A percentile compares a stretch with the other conserved stretches of the same genome.
phyloP scores from a whole-genome alignment of 1,140 invertebrate species.

The Trachymyrmex septentrionalis region DNA sequence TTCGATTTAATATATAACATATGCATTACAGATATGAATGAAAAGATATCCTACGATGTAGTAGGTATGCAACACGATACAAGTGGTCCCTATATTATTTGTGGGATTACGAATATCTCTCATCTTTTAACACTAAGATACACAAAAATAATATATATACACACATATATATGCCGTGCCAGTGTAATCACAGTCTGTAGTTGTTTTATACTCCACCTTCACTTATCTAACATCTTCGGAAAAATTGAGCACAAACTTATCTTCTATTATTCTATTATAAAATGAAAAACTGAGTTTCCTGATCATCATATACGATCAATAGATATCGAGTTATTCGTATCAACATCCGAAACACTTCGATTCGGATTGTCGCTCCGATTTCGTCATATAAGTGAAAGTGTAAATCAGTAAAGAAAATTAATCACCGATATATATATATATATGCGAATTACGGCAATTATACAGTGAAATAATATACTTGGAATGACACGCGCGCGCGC shows the following conservation, averaged over 20 bases:
- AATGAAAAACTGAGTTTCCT: constrained; percentile 28
- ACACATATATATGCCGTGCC: constrained; percentile 24
- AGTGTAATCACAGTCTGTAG: constrained; percentile 25
- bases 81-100: constrained; percentile 71
- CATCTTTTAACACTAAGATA: constrained; percentile 25
- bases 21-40: constrained; percentile 41
- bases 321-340: constrained; percentile 1
- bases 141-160: constrained; percentile 38
- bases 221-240: constrained; percentile 19
- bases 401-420: not conserved
- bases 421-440: not conserved
- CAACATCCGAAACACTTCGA: not conserved
- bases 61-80: constrained; percentile 58
- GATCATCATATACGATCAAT: not conserved
- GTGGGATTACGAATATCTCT: constrained; percentile 54
- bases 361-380: constrained; percentile 21
- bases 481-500: not conserved
- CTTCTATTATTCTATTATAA: constrained; percentile 23
- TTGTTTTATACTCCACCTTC: constrained; percentile 23
- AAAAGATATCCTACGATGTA: constrained; percentile 49
- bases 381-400: constrained; percentile 20
- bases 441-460: not conserved
- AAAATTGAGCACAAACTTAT: constrained; percentile 40
- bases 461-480: not conserved
- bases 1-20: constrained; percentile 56